Conservation (phyloP, 2,888 invertebrate genomes). For the Liodrosophila aerea region DNA sequence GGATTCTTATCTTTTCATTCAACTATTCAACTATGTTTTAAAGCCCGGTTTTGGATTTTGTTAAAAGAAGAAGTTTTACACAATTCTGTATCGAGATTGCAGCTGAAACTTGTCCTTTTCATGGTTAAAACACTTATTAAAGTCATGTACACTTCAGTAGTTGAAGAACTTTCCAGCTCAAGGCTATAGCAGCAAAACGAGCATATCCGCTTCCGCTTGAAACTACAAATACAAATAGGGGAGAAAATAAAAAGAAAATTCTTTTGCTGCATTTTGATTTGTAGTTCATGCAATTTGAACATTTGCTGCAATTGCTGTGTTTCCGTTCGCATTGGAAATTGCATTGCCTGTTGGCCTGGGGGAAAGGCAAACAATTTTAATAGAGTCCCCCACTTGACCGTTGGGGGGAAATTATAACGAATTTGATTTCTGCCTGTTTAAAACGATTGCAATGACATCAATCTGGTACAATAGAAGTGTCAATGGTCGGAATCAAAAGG, state of each 20-base stretch:
- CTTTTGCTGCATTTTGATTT: conserved; percentile 22
- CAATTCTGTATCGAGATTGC: too few relatives aligned
- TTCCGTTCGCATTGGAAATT: conserved; percentile 21
- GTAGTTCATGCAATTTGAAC: conserved; percentile 12
- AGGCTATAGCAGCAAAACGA: conserved; percentile 22
- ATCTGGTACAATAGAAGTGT: conserved; percentile 1
- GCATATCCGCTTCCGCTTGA: conserved; percentile 50
- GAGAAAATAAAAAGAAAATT: background rate
- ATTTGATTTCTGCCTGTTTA: conserved; percentile 24
- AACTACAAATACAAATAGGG: background rate
- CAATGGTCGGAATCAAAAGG: conserved; percentile 37
- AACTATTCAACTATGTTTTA: too few relatives aligned
- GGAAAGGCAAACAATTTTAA: background rate
- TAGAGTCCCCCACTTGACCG: conserved; percentile 1
- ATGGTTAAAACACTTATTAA: conserved; percentile 17
- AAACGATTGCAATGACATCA: conserved; percentile 10
- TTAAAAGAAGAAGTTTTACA: too few relatives aligned
- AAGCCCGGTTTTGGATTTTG: too few relatives aligned
- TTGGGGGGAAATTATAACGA: conserved; percentile 16
- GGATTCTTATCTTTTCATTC: too few relatives aligned
- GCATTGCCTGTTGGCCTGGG: background rate
- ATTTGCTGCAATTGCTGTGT: conserved; percentile 15
- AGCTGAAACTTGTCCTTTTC: background rate
- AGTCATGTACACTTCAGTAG: conserved; percentile 5
- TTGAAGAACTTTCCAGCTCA: background rate